Evolutionary conservation across 2,113 vertebrate genomes (phyloP), one percentile per base, ranked within the genome.

Genomic region (Circaetus cinerascens): DNA sequence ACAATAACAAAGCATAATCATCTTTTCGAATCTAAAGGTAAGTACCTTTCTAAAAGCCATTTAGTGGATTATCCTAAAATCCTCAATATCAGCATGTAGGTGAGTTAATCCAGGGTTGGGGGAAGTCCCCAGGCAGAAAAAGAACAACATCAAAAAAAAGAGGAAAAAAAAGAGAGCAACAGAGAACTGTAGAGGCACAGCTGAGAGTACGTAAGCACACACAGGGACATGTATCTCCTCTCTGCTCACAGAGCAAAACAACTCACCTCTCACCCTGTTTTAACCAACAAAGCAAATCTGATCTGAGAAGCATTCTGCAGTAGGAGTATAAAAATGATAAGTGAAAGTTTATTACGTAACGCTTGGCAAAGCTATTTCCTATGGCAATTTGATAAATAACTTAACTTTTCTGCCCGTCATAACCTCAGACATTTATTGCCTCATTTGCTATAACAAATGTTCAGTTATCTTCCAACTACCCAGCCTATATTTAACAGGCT

Each of bases 311-410:
- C 41, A 30, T 89, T 88, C 80, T 89, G 73, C 69, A 88, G 74
- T 7, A 79, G 29, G 11, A 85, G 32, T 62, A 87, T 67, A 88
- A 96, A 91, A 93, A 75, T 60, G 29, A 91, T 94, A 94, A 95
- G 93, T 95, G 91, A 95, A 97, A 97, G 91, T 95, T 95, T 95
- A 96, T 91, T 96, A 97, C 81, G 88, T 85, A 96, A 85, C 2
- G 6, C 53, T 93, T 85, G 76, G 78, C 80, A 93, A 93, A 94
- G 78, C 78, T 83, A 78, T 96, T 95, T 95, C 95, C 89, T 91
- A 86, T 41, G 82, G 87, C 93, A 95, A 93, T 96, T 91, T 93
- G 90, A 93, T 90, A 94, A 97, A 97, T 95, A 97, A 75, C 76
- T 92, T 93, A 86, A 97, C 88, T 97, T 96, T 93, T 91, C 84